These are phyloP conservation scores for Acanthacorydalis orientalis DNA, from an alignment of 2,888 invertebrate genomes.

Conservation along the genomic window DNA sequence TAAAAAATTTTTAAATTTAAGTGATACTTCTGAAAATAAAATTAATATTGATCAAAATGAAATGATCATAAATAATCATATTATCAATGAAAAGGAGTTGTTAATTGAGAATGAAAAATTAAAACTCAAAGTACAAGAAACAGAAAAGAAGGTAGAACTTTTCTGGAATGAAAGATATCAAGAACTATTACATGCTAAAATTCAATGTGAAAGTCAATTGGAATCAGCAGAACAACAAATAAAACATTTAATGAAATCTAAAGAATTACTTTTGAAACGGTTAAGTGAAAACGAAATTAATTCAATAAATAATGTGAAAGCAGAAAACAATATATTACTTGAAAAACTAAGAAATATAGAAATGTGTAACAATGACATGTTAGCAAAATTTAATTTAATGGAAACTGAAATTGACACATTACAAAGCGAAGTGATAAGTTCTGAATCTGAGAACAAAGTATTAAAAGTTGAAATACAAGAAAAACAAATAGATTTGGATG, in stretches of 20 bases:
- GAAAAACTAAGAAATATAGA: conserved; percentile 6
- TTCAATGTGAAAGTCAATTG: conserved; percentile 7
- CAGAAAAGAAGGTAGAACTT: conserved; percentile 7
- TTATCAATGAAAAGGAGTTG: conserved; percentile 6
- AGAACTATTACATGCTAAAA: conserved; percentile 7
- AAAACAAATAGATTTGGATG: conserved; percentile 8
- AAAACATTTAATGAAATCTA: conserved; percentile 5
- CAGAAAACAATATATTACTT: conserved; percentile 5
- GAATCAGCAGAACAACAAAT: conserved; percentile 6
- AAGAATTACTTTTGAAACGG: conserved; percentile 6
- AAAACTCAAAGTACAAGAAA: conserved; percentile 7
- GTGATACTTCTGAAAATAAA: conserved; percentile 3
- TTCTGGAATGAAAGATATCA: conserved; percentile 8
- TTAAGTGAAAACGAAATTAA: conserved; percentile 4
- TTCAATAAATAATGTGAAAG: conserved; percentile 4
- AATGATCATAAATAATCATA: conserved; percentile 5
- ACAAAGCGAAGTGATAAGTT: conserved; percentile 6
- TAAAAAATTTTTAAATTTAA: conserved; percentile 6
- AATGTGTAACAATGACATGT: conserved; percentile 4
- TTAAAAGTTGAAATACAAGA: conserved; percentile 8
- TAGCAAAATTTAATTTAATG: conserved; percentile 6
- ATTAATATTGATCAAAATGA: not conserved
- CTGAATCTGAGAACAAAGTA: conserved; percentile 8
- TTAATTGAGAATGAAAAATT: conserved; percentile 7
- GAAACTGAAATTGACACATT: conserved; percentile 7